phyloP scores from a whole-genome alignment of 1,140 invertebrate species.

The Aradophagus sp. region DNA sequence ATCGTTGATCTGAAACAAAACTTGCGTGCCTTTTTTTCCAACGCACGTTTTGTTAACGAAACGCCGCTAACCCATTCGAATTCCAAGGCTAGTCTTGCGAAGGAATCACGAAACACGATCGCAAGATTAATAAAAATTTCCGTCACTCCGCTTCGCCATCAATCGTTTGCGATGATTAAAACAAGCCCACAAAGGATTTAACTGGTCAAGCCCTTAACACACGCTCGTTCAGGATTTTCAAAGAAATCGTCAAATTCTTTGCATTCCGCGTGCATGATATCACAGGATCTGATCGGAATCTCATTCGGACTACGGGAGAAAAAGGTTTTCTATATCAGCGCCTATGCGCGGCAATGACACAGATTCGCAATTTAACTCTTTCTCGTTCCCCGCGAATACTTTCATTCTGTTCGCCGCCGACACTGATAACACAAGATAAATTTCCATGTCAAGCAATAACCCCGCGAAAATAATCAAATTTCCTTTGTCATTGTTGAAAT shows the following conservation, averaged over 20 bases:
- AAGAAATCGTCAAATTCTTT: conserved; percentile 28
- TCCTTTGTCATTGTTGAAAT: conserved; percentile 11
- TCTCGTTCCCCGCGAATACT: conserved; percentile 3
- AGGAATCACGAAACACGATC: too few species aligned
- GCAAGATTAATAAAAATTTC: background rate
- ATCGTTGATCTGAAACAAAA: too few species aligned
- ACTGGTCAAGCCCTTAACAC: conserved; percentile 16
- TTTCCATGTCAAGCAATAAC: conserved; percentile 5
- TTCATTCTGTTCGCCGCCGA: background rate
- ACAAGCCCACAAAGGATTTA: conserved; percentile 21
- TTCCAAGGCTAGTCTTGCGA: too few species aligned
- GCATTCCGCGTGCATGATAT: conserved; percentile 28
- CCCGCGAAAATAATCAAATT: too few species aligned
- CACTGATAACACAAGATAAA: conserved; percentile 3
- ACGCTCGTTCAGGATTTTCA: conserved; percentile 9
- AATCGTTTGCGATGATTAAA: conserved; percentile 14
- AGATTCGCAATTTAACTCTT: conserved; percentile 26
- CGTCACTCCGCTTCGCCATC: conserved; percentile 2
- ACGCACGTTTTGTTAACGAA: too few species aligned
- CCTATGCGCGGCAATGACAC: conserved; percentile 27
- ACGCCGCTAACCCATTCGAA: too few species aligned
- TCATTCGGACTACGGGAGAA: conserved; percentile 15
- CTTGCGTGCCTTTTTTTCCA: too few species aligned
- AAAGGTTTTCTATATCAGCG: conserved; percentile 25
- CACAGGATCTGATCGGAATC: conserved; percentile 34